Conservation (phyloP, 2,888 invertebrate species). For the Nyleta sp. region DNA sequence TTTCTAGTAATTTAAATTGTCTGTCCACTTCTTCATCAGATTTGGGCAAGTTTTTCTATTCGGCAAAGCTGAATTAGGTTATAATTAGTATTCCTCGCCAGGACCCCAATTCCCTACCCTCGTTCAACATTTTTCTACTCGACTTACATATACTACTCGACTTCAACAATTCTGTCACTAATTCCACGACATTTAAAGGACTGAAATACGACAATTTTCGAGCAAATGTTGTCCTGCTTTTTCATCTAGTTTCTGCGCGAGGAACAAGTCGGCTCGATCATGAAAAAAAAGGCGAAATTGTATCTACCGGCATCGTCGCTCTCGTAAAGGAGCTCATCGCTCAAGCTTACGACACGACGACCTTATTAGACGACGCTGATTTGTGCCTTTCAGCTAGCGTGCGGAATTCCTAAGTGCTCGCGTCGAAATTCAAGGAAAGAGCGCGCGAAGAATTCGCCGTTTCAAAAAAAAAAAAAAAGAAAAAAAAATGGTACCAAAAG, state of each 20-base stretch:
- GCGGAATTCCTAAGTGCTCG: conserved; percentile 73
- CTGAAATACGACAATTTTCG: too few relatives aligned
- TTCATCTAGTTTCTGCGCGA: not conserved
- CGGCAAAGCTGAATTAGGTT: too few relatives aligned
- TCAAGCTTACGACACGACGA: conserved; percentile 75
- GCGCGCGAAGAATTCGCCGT: conserved; percentile 31
- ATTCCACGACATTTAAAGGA: not conserved
- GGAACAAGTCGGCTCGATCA: conserved; percentile 30
- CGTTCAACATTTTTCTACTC: conserved; percentile 23
- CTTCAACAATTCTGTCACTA: not conserved
- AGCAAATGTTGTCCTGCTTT: conserved; percentile 2
- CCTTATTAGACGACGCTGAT: conserved; percentile 78
- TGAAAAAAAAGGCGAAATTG: conserved; percentile 36
- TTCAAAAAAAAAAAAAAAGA: too few relatives aligned
- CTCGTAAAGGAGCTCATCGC: conserved; percentile 72
- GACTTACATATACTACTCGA: too few relatives aligned
- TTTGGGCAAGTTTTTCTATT: too few relatives aligned
- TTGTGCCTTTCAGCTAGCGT: conserved; percentile 75
- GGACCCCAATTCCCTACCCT: too few relatives aligned
- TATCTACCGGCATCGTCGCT: conserved; percentile 59
- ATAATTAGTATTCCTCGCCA: too few relatives aligned
- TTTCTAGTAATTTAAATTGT: too few relatives aligned
- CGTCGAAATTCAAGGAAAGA: conserved; percentile 58
- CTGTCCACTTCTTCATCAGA: too few relatives aligned
- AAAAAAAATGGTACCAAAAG: conserved; percentile 38